Evolutionary conservation across 2,113 vertebrate species (phyloP).

Genomic region (Chlorodrepanis virens): DNA sequence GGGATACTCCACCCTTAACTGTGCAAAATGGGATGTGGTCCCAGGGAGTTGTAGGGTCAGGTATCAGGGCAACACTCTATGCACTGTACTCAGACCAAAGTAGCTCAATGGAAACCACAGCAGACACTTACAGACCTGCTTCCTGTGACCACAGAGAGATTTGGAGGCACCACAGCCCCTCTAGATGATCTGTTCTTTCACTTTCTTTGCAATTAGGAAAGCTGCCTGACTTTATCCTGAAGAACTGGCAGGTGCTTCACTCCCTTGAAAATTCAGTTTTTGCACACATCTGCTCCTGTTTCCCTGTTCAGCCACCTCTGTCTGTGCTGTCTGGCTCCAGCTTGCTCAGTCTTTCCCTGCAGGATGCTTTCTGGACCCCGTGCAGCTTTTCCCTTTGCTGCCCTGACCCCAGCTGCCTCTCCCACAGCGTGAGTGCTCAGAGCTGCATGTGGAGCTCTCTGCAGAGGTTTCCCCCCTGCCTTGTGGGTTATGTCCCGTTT

Average conservation of each 20-base stretch:
- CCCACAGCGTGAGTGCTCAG: accelerated
- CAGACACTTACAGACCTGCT: neutral
- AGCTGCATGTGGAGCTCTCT: neutral
- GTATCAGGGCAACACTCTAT: accelerated
- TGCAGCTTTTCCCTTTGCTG: neutral
- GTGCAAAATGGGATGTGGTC: neutral
- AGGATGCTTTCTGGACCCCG: neutral
- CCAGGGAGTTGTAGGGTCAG: neutral
- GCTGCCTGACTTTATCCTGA: neutral
- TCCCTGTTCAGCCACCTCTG: neutral
- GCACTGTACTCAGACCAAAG: neutral
- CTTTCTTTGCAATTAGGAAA: neutral
- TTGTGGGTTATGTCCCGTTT: neutral
- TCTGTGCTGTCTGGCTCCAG: neutral
- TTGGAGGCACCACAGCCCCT: neutral
- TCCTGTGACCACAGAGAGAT: neutral
- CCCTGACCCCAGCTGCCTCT: neutral
- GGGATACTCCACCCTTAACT: no score
- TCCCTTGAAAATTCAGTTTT: neutral
- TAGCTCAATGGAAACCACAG: neutral
- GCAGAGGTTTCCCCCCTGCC: neutral
- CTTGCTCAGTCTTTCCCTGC: neutral
- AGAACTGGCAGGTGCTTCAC: neutral
- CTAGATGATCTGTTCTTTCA: neutral
- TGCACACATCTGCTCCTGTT: neutral